These are phyloP conservation scores for Masticophis lateralis DNA, from an alignment of 2,797 vertebrate species.

Conservation along the genomic window DNA sequence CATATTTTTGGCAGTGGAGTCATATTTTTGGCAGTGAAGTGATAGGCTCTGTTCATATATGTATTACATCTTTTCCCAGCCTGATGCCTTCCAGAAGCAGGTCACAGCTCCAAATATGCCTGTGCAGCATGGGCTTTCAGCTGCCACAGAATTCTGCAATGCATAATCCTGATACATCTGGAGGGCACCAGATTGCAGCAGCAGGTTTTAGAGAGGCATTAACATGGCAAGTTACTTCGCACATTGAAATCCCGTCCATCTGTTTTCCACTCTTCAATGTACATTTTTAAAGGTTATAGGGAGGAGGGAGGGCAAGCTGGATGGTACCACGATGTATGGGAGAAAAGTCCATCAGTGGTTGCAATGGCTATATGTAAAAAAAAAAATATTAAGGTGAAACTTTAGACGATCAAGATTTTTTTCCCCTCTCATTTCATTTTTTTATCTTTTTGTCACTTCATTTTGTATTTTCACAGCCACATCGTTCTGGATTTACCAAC, in stretches of 20 bases:
- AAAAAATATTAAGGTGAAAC: slow-evolving; percentile 49
- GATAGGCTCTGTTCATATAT: not conserved
- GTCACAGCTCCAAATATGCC: not conserved
- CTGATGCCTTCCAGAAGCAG: not conserved
- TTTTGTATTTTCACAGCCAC: slow-evolving; percentile 49
- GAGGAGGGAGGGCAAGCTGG: slow-evolving; percentile 14
- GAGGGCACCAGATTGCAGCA: not conserved
- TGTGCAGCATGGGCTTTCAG: not conserved
- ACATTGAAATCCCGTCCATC: not conserved
- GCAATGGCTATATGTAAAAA: slow-evolving; percentile 59
- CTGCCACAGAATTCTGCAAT: not conserved
- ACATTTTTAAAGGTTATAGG: slow-evolving; percentile 51
- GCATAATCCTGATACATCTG: not conserved
- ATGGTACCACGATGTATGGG: slow-evolving; percentile 56
- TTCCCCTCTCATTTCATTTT: not conserved
- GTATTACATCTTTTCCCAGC: not conserved
- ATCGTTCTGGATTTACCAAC: slow-evolving; percentile 8
- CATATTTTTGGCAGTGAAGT: not conserved
- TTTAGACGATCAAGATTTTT: slow-evolving; percentile 57
- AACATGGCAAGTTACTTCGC: not conserved
- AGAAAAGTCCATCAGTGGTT: slow-evolving; percentile 48
- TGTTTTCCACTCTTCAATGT: slow-evolving; percentile 57
- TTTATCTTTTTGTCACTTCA: not conserved
- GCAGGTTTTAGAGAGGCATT: slow-evolving; percentile 2
- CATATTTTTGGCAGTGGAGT: not conserved